Percentiles rank a stretch among this genome's conserved stretches.
These are phyloP conservation scores for Microctenopoma steveboyesi DNA, from an alignment of 2,797 vertebrate genomes.

Conservation along the genomic window DNA sequence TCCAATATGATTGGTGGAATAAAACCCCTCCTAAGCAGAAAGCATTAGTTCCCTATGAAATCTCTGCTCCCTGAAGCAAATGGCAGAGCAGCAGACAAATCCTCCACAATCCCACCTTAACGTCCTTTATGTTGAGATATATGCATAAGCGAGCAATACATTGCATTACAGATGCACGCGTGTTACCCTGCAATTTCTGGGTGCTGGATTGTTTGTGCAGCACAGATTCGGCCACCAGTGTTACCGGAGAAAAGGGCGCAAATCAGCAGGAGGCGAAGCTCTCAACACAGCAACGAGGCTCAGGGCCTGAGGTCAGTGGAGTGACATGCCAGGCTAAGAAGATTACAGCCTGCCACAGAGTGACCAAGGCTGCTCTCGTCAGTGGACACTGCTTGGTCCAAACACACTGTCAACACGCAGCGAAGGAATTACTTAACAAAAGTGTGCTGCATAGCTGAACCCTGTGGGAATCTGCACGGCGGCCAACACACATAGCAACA, in stretches of 20 bases:
- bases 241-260: constrained; percentile 36
- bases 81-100: constrained; percentile 62
- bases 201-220: constrained; percentile 32
- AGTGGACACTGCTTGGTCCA: constrained; percentile 37
- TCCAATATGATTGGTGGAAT: constrained; percentile 30
- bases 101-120: constrained; percentile 54
- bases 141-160: constrained; percentile 15
- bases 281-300: constrained; percentile 57
- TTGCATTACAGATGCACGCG: constrained; percentile 22
- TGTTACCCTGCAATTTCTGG: constrained; percentile 6
- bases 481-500: not conserved
- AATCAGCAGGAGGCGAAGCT: constrained; percentile 62
- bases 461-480: not conserved
- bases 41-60: constrained; percentile 61
- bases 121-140: constrained; percentile 39
- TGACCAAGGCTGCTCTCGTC: constrained; percentile 58
- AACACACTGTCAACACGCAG: constrained; percentile 54
- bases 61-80: constrained; percentile 52
- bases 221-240: constrained; percentile 38
- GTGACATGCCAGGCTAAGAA: constrained; percentile 79
- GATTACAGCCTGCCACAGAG: constrained; percentile 72
- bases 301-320: constrained; percentile 67
- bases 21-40: constrained; percentile 58
- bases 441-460: constrained; percentile 19
- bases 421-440: constrained; percentile 34